Conservation (phyloP, 2,797 vertebrate species). For the Oreonectes daqikongensis region DNA sequence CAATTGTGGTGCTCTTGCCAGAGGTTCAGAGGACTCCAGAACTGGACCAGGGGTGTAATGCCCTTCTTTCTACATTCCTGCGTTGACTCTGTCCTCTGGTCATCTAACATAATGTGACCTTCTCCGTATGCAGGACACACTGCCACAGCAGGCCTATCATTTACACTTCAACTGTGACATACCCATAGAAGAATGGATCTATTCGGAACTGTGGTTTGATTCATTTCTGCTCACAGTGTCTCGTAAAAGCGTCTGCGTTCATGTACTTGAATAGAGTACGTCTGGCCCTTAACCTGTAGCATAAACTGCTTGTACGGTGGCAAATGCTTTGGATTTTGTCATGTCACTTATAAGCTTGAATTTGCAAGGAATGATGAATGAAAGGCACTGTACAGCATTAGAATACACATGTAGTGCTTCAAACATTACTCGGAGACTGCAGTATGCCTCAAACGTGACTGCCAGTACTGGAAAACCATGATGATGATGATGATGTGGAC, state of each 20-base stretch:
- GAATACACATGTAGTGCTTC: slow-evolving; percentile 12
- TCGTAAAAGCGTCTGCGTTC: neutral
- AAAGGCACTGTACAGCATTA: neutral
- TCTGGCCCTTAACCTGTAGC: neutral
- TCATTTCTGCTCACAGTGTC: too few species aligned
- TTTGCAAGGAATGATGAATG: neutral
- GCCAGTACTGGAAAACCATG: slow-evolving; percentile 23
- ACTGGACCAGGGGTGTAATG: slow-evolving; percentile 22
- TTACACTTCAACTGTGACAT: slow-evolving; percentile 34
- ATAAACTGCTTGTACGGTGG: neutral
- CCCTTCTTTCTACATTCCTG: slow-evolving; percentile 47
- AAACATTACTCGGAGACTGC: neutral
- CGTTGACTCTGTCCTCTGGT: slow-evolving; percentile 38
- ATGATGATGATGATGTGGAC: neutral
- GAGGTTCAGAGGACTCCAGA: slow-evolving; percentile 46
- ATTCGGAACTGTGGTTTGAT: too few species aligned
- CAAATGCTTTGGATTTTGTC: neutral
- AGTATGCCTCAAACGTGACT: neutral
- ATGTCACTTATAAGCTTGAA: slow-evolving; percentile 6
- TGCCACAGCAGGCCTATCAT: slow-evolving; percentile 11
- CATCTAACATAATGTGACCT: slow-evolving; percentile 44
- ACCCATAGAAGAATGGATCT: neutral
- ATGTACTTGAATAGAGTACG: neutral
- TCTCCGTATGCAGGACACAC: slow-evolving; percentile 6
- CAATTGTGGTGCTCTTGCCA: slow-evolving; percentile 57